phyloP scores from a whole-genome alignment of 2,113 vertebrate genomes.

The Scophthalmus maximus region DNA sequence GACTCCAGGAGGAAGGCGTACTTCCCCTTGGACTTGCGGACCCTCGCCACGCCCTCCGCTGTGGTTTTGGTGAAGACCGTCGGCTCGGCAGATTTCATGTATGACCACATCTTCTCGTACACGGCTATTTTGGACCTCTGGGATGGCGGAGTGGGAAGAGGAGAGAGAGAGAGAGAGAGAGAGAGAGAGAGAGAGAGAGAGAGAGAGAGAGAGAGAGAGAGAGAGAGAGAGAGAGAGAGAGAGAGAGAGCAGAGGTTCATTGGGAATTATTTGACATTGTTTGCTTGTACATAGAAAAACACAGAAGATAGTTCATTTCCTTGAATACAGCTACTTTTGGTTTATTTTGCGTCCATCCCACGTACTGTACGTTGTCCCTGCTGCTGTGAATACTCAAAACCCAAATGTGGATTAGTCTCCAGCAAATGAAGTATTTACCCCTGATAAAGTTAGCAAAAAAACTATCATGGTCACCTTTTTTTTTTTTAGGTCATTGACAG shows the following conservation, averaged over 20 bases:
- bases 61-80: slow-evolving; percentile 98
- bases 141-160: slow-evolving; percentile 3
- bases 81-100: slow-evolving; percentile 98
- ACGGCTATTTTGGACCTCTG: slow-evolving; percentile 99
- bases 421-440: neutral
- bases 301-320: no score
- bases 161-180: neutral
- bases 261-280: no score
- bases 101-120: slow-evolving; percentile 99
- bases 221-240: no score
- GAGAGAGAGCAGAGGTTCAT: no score
- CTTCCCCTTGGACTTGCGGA: slow-evolving; percentile 99
- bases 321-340: neutral
- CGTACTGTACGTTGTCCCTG: neutral
- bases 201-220: no score
- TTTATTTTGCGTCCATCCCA: neutral
- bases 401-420: neutral
- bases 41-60: slow-evolving; percentile 95
- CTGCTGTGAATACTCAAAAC: neutral
- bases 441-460: neutral
- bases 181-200: no score
- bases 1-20: slow-evolving; percentile 99
- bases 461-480: neutral
- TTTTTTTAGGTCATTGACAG: no score
- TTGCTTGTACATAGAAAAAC: no score